Evolutionary conservation across 2,113 vertebrate species (phyloP).

Genomic region (Thunnus maccoyii): DNA sequence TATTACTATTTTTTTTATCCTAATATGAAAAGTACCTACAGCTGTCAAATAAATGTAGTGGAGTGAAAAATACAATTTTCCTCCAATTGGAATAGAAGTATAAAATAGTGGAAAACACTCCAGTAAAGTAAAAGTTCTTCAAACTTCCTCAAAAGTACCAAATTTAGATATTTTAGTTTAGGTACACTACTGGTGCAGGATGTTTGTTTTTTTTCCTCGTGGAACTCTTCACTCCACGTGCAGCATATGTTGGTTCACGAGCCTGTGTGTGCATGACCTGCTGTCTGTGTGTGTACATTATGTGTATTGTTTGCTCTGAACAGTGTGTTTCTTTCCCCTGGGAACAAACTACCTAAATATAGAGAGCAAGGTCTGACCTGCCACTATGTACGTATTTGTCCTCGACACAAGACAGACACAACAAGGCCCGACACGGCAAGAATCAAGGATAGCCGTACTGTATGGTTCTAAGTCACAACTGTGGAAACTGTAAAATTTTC

Average conservation of each 20-base stretch:
- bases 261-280: background rate
- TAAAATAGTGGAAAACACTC: too few relatives aligned
- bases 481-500: background rate
- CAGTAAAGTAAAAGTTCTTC: too few relatives aligned
- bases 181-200: too few relatives aligned
- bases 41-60: too few relatives aligned
- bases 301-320: slow-evolving; percentile 28
- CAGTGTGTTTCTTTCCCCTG: background rate
- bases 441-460: background rate
- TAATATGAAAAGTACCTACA: too few relatives aligned
- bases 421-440: background rate
- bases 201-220: too few relatives aligned
- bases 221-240: background rate
- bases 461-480: background rate
- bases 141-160: too few relatives aligned
- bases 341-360: slow-evolving; percentile 22
- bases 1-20: too few relatives aligned
- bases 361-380: slow-evolving; percentile 6
- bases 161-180: too few relatives aligned
- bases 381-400: background rate
- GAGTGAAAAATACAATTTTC: too few relatives aligned
- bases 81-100: too few relatives aligned
- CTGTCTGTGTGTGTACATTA: slow-evolving; percentile 19
- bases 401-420: background rate
- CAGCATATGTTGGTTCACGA: background rate